Evolutionary conservation across 1,140 invertebrate genomes (phyloP), one percentile per base, ranked within the genome.

Genomic region (Cherax quadricarinatus): DNA sequence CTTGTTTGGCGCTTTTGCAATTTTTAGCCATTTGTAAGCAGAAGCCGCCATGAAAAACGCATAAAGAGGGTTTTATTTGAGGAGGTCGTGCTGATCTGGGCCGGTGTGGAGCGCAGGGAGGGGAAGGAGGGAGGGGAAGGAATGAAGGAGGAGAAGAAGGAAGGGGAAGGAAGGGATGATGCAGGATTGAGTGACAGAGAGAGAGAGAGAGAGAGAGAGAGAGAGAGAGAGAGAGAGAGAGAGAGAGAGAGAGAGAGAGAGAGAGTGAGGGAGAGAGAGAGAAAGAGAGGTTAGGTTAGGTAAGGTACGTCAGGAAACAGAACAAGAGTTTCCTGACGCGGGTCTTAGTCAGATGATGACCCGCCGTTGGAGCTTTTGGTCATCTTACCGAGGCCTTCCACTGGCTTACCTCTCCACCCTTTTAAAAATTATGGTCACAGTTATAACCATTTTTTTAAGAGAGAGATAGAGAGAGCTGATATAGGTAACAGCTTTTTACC

Each of bases 1-100:
- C 88, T 89, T 89, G 88, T 89, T 83, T 83, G 83, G 88, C 21
- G 88, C 80, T 89, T 89, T 89, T 89, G 88, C 88, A 89, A 89
- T 89, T 89, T 89, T 89, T 83, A 89, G 88, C 88, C 88, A 89
- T 89, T 89, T 89, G 88, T 89, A 89, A 81, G 88, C 88, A 89
- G 88, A 89, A 89, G 88, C 88, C 88, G 88, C 88, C 88, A 89
- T 89, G 88, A 89, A 89, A 89, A 89, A 89, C 88, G 57, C 88
- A 89, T 89, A 89, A 89, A 89, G 30, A 49, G 88, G 80, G 80
- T 89, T 89, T 89, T 89, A 89, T 89, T 89, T 89, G 88, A 83
- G 88, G 88, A 82, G 88, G 88, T 89, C 88, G 88, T 89, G 88
- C 10, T 83, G 88, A 89, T 89, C 79, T 89, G 79, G 87, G 87